phyloP scores from a whole-genome alignment of 2,888 invertebrate genomes.

The Caenorhabditis becei region DNA sequence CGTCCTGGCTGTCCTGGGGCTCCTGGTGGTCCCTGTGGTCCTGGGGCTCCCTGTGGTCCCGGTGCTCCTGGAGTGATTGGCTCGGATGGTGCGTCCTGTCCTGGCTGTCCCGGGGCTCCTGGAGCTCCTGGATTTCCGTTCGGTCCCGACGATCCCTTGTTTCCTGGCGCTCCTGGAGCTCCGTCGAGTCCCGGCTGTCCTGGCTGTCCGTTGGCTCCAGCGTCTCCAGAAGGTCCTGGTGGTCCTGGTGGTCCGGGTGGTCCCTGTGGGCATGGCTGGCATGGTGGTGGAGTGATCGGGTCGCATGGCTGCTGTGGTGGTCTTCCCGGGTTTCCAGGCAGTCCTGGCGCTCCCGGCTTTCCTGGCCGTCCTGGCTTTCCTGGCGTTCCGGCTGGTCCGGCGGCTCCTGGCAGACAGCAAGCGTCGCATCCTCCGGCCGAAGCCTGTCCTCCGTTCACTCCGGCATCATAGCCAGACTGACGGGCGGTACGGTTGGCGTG shows the following conservation, averaged over 20 bases:
- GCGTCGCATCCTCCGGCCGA: slow-evolving; percentile 73
- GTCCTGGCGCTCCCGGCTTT: slow-evolving; percentile 75
- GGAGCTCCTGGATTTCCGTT: slow-evolving; percentile 74
- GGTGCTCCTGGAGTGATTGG: slow-evolving; percentile 75
- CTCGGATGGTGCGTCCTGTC: slow-evolving; percentile 73
- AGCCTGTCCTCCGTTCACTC: slow-evolving; percentile 62
- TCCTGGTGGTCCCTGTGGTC: slow-evolving; percentile 76
- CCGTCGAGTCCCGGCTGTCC: slow-evolving; percentile 71
- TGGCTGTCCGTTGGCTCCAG: slow-evolving; percentile 68
- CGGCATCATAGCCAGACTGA: slow-evolving; percentile 70
- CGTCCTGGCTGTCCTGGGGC: slow-evolving; percentile 70
- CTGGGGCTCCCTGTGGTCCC: slow-evolving; percentile 74
- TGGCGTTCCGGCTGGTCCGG: slow-evolving; percentile 72
- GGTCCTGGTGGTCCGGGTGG: slow-evolving; percentile 74
- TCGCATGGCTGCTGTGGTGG: slow-evolving; percentile 78
- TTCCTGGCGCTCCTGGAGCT: slow-evolving; percentile 67
- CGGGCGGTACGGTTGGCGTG: slow-evolving; percentile 73
- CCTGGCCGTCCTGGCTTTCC: slow-evolving; percentile 72
- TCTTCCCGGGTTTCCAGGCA: slow-evolving; percentile 73
- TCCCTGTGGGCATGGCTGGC: slow-evolving; percentile 76
- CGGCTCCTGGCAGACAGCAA: slow-evolving; percentile 76
- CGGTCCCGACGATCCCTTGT: slow-evolving; percentile 74
- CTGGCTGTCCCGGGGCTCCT: slow-evolving; percentile 77
- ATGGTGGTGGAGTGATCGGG: slow-evolving; percentile 76
- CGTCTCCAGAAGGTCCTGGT: slow-evolving; percentile 70